These are phyloP conservation scores for Sardinella longiceps DNA, from an alignment of 2,797 vertebrate species.

Conservation along the genomic window DNA sequence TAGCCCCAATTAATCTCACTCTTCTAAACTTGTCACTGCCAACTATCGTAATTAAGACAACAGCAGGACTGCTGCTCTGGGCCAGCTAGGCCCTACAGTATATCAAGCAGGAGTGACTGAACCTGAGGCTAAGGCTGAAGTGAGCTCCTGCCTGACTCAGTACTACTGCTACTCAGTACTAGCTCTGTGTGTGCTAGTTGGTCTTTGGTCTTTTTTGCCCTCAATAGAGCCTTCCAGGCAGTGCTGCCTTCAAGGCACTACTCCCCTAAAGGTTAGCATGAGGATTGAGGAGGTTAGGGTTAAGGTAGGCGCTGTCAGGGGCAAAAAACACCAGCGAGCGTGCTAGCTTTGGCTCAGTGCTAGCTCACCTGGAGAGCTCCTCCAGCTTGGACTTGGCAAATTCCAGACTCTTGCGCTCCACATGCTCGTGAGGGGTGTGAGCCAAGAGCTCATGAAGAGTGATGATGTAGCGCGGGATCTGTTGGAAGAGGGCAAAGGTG, in stretches of 20 bases:
- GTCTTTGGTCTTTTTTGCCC: too few species aligned
- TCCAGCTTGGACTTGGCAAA: conserved; percentile 98
- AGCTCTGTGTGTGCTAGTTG: too few species aligned
- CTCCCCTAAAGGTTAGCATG: too few species aligned
- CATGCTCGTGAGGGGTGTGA: conserved; percentile 96
- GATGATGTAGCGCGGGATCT: conserved; percentile 99
- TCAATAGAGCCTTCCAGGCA: too few species aligned
- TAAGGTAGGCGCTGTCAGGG: too few species aligned
- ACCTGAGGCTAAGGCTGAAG: too few species aligned
- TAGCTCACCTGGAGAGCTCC: conserved; percentile 89
- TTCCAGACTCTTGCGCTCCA: conserved; percentile 97
- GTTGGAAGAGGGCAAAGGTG: conserved; percentile 20
- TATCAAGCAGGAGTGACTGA: too few species aligned
- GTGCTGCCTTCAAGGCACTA: too few species aligned
- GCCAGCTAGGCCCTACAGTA: neutral
- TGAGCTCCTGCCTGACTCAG: neutral
- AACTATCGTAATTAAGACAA: neutral
- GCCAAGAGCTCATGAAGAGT: conserved; percentile 96
- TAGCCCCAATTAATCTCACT: conserved; percentile 30
- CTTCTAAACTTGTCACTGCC: conserved; percentile 18
- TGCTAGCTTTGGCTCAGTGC: neutral
- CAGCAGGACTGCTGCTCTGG: neutral
- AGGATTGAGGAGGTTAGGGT: too few species aligned
- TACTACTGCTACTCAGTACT: neutral
- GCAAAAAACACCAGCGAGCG: too few species aligned